Evolutionary conservation across 2,113 vertebrate species (phyloP), one percentile per base, ranked within the genome.

Genomic region (Kryptolebias marmoratus): DNA sequence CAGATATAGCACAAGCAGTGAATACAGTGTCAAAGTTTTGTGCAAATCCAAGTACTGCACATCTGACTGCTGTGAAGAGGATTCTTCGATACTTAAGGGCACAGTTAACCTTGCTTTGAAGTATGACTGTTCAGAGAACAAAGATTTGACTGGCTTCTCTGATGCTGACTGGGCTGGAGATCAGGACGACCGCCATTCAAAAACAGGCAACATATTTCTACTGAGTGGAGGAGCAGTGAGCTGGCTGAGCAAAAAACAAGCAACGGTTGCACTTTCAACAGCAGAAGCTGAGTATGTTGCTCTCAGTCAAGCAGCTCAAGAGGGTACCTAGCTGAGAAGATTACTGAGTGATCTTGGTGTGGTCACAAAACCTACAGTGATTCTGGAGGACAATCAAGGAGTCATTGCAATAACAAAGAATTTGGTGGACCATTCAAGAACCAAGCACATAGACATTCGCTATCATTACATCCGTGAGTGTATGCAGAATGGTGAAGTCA

Each of bases 41-140:
- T 55, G 53, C 53, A 55, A 55, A 55, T 28, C 53, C 53, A 55
- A 30, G 30, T 28, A 11, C 53, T 56, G 11, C 54, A 58, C 56
- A 61, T 54, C n/a, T 61, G 39, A 68, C 70, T 6, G 63, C 68
- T 49, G 50, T 72, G 56, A 79, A 72, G 13, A 72, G 42, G 3
- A 75, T 67, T 11, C 16, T 66, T 44, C 10, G 56, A 16, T 75
- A 75, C 64, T 18, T 74, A 75, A 71, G 3, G 75, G 54, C 0
- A 77, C 53, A 15, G 6, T 59, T 2, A 71, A 52, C 18, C 54
- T 70, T n/a, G 65, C 10, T 12, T 56, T 72, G 5, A 67, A 55
- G 11, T 55, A 55, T 11, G 2, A 67, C 11, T 2, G 14, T n/a
- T 58, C 67, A 69, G 55, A 42, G 44, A 22, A 36, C 28, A 42